Base-by-base conservation (phyloP, 1,140 invertebrate genomes). In the Diuraphis noxia region DNA sequence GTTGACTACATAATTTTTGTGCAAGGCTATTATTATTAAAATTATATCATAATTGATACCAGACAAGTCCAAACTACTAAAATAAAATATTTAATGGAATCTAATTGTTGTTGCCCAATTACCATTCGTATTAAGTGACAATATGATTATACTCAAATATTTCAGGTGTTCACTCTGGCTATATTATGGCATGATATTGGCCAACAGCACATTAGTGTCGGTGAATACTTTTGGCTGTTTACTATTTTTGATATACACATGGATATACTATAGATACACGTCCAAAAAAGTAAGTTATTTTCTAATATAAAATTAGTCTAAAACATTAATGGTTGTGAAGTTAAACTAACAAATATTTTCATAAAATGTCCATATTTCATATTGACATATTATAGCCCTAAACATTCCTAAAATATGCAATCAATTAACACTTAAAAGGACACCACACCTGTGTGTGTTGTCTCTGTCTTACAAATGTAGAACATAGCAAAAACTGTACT, bases 201-300 rank as follows among this genome's bases (percentile, higher is more conserved):
- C 94, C 90, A 96, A 97, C 93, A 93, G 93, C 36, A 96, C 95
- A 92, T 94, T 97, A 92, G 94, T 96, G 86, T 93, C 95, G 92
- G 96, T 97, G 5, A 97, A 97, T 94, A 93, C 94, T 46, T 95
- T 96, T 93, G 96, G 96, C 46, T 93, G 95, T n/a, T 92, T 94
- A 77, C 94, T 97, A 72, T 96, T 97, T 94, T 93, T 95, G 30
- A 90, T 92, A 38, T 85, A 93, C 34, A 82, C 30, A 9, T 56
- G 46, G 49, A 34, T 81, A 30, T 90, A 84, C 17, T 92, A 92
- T 46, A 92, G 46, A 36, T 85, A 92, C 25, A 90, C 92, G 41
- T 38, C 85, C 1, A 63, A 92, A 90, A 25, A 82, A 94, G 56
- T 72, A 72, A 38, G 85, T 92, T 19, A 52, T 93, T 23, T 9